These are phyloP conservation scores for Pteropus alecto DNA, from an alignment of 2,113 vertebrate species.

Conservation along the genomic window DNA sequence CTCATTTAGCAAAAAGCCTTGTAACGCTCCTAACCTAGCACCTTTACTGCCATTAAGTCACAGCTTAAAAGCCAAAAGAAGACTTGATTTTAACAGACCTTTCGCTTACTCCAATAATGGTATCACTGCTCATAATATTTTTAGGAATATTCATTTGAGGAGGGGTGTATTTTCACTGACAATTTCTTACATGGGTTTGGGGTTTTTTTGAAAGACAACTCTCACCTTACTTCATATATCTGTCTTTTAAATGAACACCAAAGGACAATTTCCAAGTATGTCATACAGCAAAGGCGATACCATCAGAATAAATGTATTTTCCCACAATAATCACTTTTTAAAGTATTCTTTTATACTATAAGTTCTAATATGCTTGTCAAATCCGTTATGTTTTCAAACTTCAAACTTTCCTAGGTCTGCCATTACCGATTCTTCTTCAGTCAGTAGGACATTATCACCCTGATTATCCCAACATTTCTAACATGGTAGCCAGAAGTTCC, in stretches of 20 bases:
- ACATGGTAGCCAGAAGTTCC: background rate
- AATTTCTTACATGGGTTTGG: background rate
- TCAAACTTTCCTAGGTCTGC: background rate
- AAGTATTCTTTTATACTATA: background rate
- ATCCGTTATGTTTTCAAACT: background rate
- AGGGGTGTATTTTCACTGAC: background rate
- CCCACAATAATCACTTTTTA: background rate
- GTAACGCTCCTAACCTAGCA: background rate
- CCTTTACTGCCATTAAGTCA: background rate
- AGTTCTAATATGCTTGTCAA: background rate
- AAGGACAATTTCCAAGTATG: background rate
- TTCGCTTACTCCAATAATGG: constrained; percentile 13
- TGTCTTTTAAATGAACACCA: background rate
- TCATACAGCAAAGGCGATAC: background rate
- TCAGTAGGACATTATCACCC: background rate
- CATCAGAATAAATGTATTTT: background rate
- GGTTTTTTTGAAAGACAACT: background rate
- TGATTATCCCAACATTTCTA: background rate
- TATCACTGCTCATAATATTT: background rate
- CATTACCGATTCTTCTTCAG: background rate
- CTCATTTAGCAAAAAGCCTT: background rate
- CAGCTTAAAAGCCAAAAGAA: background rate
- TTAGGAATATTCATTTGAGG: background rate
- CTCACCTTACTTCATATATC: background rate
- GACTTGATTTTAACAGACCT: background rate